Base-by-base conservation (phyloP, 2,888 invertebrate species). In the Drosophila niveifrons region DNA sequence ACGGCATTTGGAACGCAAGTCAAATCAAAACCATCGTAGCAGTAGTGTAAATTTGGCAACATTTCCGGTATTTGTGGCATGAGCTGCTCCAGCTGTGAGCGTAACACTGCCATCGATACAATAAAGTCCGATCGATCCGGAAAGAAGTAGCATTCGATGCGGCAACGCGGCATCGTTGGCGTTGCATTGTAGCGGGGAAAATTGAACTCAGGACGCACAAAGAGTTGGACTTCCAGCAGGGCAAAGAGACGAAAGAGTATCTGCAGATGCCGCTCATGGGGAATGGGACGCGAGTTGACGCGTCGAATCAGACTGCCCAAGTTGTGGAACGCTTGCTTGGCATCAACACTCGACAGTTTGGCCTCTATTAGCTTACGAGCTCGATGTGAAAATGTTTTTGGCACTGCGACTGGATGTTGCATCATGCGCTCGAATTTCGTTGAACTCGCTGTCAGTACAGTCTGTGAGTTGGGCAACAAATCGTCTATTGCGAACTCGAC, bases 71-170 rank as follows among this genome's bases (percentile, higher is more conserved):
- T 41, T 0, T 44, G 2, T 0, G 11, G 6, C 0, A 4, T 0
- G 8, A 65, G 57, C 7, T 23, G n/a, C 0, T n/a, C 7, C 1
- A 69, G 15, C 47, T 58, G 55, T 0, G n/a, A 31, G 7, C 7
- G 17, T 1, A 47, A 34, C n/a, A 74, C 1, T 0, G 53, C 55
- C 0, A 74, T 28, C 3, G 65, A 58, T 0, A 55, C 34, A 2
- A 74, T 15, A 11, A 46, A 66, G 9, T 74, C 75, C 2, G 43
- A 44, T 0, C 61, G 58, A 39, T 74, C 65, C n/a, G 62, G 62
- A 18, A 55, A 65, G 10, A 65, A 17, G 15, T 39, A 74, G 39
- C 75, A 69, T 1, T 74, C 74, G 3, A 74, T 2, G 4, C 64
- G 69, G 41, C 36, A 66, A 3, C 65, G 65, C 1, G 29, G 50